Evolutionary conservation across 2,888 invertebrate species (phyloP).

Genomic region (Parasteatoda lunata): DNA sequence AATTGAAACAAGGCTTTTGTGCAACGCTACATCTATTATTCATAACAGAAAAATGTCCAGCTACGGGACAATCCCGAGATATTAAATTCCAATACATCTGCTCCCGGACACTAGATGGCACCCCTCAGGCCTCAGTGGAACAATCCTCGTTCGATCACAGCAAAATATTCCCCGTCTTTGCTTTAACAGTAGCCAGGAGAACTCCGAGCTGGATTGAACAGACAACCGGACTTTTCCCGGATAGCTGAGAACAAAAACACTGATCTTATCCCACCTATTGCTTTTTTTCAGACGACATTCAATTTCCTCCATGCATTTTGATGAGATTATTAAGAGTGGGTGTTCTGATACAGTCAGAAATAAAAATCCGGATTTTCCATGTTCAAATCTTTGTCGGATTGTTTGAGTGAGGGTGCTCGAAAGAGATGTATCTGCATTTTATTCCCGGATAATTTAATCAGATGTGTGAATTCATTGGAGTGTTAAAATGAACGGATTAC

Average conservation of each 20-base stretch:
- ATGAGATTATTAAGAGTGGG: constrained; percentile 6
- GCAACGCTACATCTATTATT: neutral
- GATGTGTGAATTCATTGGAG: constrained; percentile 20
- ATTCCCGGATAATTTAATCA: constrained; percentile 17
- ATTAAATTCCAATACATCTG: constrained; percentile 25
- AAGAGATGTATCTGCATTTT: constrained; percentile 13
- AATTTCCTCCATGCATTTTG: constrained; percentile 31
- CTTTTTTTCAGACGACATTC: neutral
- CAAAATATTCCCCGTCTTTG: constrained; percentile 32
- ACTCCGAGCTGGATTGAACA: constrained; percentile 28
- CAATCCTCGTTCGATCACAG: constrained; percentile 47
- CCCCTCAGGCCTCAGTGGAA: constrained; percentile 36
- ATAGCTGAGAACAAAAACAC: constrained; percentile 28
- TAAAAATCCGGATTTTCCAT: constrained; percentile 2
- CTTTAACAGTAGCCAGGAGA: constrained; percentile 52
- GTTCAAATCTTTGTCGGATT: constrained; percentile 10
- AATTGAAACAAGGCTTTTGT: neutral
- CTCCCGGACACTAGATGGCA: constrained; percentile 44
- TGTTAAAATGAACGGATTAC: constrained; percentile 54
- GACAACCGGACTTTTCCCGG: constrained; percentile 42
- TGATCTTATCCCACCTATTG: neutral
- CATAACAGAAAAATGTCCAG: neutral
- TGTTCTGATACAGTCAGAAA: neutral
- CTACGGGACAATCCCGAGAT: constrained; percentile 4
- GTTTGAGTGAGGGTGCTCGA: constrained; percentile 13